These are phyloP conservation scores for Leptopilina drosophilae DNA, from an alignment of 2,888 invertebrate species.

Conservation along the genomic window DNA sequence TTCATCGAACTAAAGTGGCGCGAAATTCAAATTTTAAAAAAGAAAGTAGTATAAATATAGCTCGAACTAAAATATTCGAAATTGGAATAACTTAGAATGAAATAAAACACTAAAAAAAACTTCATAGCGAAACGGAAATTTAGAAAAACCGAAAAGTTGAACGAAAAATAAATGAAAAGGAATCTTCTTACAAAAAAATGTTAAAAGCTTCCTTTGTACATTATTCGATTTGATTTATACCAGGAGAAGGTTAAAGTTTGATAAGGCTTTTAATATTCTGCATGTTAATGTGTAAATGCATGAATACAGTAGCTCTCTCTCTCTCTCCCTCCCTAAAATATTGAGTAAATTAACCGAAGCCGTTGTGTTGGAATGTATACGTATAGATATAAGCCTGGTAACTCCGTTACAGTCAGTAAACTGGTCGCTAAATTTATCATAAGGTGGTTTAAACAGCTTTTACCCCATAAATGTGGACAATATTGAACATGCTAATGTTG, in stretches of 20 bases:
- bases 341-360: slow-evolving; percentile 8
- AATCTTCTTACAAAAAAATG: not conserved
- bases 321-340: no score
- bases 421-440: slow-evolving; percentile 16
- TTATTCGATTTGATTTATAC: not conserved
- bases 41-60: no score
- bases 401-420: slow-evolving; percentile 12
- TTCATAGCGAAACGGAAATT: no score
- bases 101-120: no score
- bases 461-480: slow-evolving; percentile 9
- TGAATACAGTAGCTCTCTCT: not conserved
- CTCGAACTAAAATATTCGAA: no score
- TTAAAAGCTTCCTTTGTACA: not conserved
- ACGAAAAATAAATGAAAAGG: no score
- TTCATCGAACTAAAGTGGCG: no score
- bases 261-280: slow-evolving; percentile 13
- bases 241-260: slow-evolving; percentile 1
- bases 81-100: no score
- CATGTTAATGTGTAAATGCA: slow-evolving; percentile 9
- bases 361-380: not conserved
- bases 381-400: not conserved
- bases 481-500: slow-evolving; percentile 26
- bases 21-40: no score
- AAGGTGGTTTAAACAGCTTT: slow-evolving; percentile 18
- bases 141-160: no score